phyloP scores from a whole-genome alignment of 1,140 invertebrate species.

The Eurosta solidaginis region DNA sequence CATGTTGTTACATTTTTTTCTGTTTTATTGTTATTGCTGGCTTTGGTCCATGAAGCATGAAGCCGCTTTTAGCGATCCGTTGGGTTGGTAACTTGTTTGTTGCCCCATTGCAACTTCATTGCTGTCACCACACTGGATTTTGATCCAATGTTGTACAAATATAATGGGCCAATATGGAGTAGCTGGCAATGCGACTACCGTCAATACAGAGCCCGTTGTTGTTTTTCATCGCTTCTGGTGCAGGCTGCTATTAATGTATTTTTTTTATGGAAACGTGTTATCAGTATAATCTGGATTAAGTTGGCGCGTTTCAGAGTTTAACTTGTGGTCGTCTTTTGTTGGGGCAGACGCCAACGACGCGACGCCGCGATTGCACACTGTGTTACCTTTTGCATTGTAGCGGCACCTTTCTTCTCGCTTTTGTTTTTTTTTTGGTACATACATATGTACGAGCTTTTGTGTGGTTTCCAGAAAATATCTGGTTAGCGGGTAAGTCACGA shows the following conservation, averaged over 20 bases:
- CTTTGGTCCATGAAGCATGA: constrained; percentile 11
- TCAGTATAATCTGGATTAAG: constrained; percentile 15
- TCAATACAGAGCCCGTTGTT: background rate
- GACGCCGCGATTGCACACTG: background rate
- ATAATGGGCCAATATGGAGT: no score
- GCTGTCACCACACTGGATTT: background rate
- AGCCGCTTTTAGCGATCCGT: background rate
- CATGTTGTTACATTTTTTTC: background rate
- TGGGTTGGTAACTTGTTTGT: background rate
- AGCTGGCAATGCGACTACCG: background rate
- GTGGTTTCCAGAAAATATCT: no score
- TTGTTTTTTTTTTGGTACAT: no score
- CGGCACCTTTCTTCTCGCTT: no score
- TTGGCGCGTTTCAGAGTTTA: background rate
- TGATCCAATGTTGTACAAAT: background rate
- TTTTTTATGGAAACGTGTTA: constrained; percentile 10
- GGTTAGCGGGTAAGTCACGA: constrained; percentile 16
- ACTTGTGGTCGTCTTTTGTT: background rate
- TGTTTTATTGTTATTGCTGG: constrained; percentile 4
- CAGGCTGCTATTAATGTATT: background rate
- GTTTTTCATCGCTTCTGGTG: background rate
- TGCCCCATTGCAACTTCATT: constrained; percentile 13
- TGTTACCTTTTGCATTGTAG: background rate
- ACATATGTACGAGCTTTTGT: no score
- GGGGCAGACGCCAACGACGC: constrained; percentile 10